A percentile compares a stretch with the other conserved stretches of the same genome.
These are phyloP conservation scores for Etia nguti DNA, from an alignment of 2,113 vertebrate species.

Conservation along the genomic window DNA sequence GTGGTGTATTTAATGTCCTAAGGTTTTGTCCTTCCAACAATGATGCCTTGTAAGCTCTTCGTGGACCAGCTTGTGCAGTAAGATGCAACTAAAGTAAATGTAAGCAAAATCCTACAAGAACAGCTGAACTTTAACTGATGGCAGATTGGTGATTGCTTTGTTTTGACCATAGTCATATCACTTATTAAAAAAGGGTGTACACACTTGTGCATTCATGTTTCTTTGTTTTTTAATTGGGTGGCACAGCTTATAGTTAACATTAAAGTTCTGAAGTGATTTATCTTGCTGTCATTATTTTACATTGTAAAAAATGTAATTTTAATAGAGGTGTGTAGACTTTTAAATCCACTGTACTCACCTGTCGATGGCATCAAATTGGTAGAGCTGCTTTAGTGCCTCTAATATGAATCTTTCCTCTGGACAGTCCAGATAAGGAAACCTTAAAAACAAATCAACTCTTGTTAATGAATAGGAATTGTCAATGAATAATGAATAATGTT, in stretches of 20 bases:
- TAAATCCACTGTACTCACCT: constrained; percentile 71
- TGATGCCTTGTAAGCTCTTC: background rate
- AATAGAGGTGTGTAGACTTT: background rate
- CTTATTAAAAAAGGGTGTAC: background rate
- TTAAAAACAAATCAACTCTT: constrained; percentile 40
- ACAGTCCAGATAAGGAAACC: constrained; percentile 91
- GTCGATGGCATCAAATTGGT: constrained; percentile 92
- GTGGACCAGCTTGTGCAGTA: background rate
- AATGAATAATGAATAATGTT: no score
- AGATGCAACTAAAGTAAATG: background rate
- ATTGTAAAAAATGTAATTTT: background rate
- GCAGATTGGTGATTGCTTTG: background rate
- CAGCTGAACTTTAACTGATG: background rate
- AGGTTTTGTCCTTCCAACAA: background rate
- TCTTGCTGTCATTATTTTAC: background rate
- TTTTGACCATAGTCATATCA: background rate
- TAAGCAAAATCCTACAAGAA: background rate
- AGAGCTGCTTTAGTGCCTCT: constrained; percentile 91
- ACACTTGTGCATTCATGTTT: background rate
- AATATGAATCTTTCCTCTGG: constrained; percentile 94
- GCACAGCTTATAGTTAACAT: background rate
- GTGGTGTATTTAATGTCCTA: background rate
- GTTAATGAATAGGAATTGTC: background rate
- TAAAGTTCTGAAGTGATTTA: background rate
- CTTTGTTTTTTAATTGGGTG: background rate